Evolutionary conservation across 2,113 vertebrate genomes (phyloP).

Genomic region (Gambusia affinis): DNA sequence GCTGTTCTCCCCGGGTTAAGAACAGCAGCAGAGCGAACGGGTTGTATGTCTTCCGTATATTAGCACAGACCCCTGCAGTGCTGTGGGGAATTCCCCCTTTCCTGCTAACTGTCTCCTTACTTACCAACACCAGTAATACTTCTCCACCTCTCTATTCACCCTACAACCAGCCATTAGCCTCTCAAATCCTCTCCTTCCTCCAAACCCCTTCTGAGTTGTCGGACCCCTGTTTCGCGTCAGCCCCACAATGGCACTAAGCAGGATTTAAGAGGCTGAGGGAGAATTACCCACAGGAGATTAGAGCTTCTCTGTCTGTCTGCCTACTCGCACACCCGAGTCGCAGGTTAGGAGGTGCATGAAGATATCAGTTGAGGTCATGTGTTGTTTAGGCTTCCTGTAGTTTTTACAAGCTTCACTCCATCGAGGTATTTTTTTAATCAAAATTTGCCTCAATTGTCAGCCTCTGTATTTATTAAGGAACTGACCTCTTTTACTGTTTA

Average conservation of each 20-base stretch:
- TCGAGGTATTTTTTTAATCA: not conserved
- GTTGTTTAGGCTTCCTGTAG: slow-evolving; percentile 8
- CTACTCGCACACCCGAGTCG: slow-evolving; percentile 43
- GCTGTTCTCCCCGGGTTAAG: slow-evolving; percentile 18
- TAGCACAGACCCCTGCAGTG: slow-evolving; percentile 57
- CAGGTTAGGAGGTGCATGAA: slow-evolving; percentile 66
- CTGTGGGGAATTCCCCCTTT: slow-evolving; percentile 48
- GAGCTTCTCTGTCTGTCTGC: slow-evolving; percentile 53
- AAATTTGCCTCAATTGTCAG: not conserved
- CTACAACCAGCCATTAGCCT: slow-evolving; percentile 41
- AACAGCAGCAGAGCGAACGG: slow-evolving; percentile 46
- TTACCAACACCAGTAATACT: slow-evolving; percentile 13
- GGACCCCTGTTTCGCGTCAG: slow-evolving; percentile 67
- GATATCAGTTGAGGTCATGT: slow-evolving; percentile 31
- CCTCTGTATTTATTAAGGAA: not conserved
- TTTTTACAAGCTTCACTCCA: slow-evolving; percentile 9
- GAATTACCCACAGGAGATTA: slow-evolving; percentile 78
- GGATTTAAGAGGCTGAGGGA: slow-evolving; percentile 75
- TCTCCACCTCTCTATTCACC: slow-evolving; percentile 39
- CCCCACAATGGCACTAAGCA: slow-evolving; percentile 76
- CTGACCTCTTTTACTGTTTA: too few species aligned
- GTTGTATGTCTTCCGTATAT: slow-evolving; percentile 54
- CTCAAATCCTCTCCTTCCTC: slow-evolving; percentile 53
- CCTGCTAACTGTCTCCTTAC: slow-evolving; percentile 4
- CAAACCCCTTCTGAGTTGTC: slow-evolving; percentile 34